A percentile compares a stretch with the other conserved stretches of the same genome.
phyloP scores from a whole-genome alignment of 92 coral and sea anemone genomes.

The Porites lobata region DNA sequence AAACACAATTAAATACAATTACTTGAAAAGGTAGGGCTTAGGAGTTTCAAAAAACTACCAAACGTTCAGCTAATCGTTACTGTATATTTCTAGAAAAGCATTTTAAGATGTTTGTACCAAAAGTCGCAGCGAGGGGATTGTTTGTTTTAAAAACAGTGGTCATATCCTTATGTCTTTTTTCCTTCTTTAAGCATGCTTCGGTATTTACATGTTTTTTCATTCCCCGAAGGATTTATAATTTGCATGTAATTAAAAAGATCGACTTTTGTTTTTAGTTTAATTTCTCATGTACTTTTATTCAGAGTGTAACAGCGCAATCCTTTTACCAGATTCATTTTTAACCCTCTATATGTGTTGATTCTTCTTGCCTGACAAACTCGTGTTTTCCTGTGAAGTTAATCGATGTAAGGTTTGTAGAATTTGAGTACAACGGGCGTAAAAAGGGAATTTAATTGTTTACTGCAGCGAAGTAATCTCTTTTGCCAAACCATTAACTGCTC shows the following conservation, averaged over 20 bases:
- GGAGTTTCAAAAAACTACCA: not conserved
- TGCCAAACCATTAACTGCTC: not conserved
- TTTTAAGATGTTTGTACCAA: no score
- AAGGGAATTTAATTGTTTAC: not conserved
- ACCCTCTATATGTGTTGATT: not conserved
- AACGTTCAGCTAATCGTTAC: no score
- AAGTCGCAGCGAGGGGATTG: no score
- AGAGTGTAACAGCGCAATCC: not conserved
- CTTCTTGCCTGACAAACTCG: not conserved
- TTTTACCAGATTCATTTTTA: not conserved
- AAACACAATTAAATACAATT: not conserved
- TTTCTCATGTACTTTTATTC: not conserved
- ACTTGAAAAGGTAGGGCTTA: not conserved
- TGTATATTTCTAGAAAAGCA: no score
- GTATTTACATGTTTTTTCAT: slow-evolving; percentile 9
- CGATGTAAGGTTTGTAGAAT: not conserved
- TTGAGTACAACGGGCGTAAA: not conserved
- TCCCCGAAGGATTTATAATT: slow-evolving; percentile 6
- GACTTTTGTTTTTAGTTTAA: not conserved
- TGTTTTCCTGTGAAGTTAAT: not conserved
- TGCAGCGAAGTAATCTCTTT: not conserved
- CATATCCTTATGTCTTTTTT: not conserved
- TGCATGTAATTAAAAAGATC: slow-evolving; percentile 4
- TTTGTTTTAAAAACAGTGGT: not conserved
- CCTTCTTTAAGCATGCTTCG: not conserved